A percentile compares a stretch with the other conserved stretches of the same genome.
Conservation (phyloP, 2,888 invertebrate genomes). For the Cryptus viduatorius region DNA sequence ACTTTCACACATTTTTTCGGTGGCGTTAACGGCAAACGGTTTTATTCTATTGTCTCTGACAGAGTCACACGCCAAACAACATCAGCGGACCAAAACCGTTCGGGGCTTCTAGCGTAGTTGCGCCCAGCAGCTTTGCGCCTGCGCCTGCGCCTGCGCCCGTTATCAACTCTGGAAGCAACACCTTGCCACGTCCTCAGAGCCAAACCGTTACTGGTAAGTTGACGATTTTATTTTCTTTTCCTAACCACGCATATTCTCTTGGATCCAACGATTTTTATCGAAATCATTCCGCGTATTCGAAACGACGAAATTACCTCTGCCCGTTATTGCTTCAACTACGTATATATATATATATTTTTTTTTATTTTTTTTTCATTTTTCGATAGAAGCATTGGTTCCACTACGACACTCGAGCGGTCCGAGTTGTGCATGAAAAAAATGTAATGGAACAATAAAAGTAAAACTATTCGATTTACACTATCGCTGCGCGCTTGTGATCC, state of each 20-base stretch:
- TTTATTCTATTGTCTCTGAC: not conserved
- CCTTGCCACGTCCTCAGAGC: conserved; percentile 81
- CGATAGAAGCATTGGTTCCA: not conserved
- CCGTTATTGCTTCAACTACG: too few relatives aligned
- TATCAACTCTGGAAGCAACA: conserved; percentile 79
- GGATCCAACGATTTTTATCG: not conserved
- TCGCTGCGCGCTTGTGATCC: conserved; percentile 20
- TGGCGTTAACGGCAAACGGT: conserved; percentile 18
- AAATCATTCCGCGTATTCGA: not conserved
- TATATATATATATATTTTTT: not conserved
- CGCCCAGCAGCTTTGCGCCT: conserved; percentile 76
- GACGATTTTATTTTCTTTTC: conserved; percentile 19
- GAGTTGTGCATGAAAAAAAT: not conserved
- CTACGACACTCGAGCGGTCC: too few relatives aligned
- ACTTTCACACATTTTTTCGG: not conserved
- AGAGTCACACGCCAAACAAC: conserved; percentile 77
- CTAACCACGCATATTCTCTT: conserved; percentile 8
- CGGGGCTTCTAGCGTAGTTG: conserved; percentile 78
- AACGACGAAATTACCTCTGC: too few relatives aligned
- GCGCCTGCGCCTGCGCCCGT: conserved; percentile 77
- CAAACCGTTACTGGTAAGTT: conserved; percentile 84
- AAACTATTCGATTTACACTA: not conserved
- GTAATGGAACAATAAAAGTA: not conserved
- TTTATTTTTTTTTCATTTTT: not conserved
- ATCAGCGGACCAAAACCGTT: conserved; percentile 82